A percentile compares a stretch with the other conserved stretches of the same genome.
Conservation (phyloP, 2,113 vertebrate species). For the Siniperca knerii region DNA sequence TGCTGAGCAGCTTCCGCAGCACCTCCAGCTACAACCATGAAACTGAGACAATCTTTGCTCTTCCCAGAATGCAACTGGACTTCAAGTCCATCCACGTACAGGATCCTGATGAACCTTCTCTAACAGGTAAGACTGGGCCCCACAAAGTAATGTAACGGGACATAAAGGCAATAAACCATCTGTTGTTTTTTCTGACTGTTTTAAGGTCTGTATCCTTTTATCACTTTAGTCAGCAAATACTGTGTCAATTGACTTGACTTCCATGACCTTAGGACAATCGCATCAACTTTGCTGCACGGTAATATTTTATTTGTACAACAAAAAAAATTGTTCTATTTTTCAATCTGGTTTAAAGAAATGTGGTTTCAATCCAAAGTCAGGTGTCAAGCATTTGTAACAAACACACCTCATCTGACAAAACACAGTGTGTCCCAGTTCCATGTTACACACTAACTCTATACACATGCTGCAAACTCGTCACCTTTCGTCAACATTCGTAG, state of each 20-base stretch:
- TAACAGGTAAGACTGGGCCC: conserved; percentile 83
- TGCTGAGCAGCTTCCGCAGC: conserved; percentile 93
- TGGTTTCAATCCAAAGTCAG: neutral
- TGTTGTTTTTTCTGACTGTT: too few relatives aligned
- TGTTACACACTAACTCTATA: neutral
- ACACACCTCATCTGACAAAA: neutral
- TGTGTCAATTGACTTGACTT: neutral
- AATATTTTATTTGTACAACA: neutral
- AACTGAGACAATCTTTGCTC: conserved; percentile 97
- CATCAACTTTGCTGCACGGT: neutral
- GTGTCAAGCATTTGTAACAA: neutral
- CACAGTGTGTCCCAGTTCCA: neutral
- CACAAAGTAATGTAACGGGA: rapidly evolving
- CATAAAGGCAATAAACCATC: neutral
- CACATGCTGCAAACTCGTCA: neutral
- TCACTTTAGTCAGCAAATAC: neutral
- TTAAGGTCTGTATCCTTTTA: neutral
- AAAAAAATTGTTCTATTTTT: neutral
- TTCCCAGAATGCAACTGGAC: conserved; percentile 98
- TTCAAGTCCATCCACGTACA: conserved; percentile 98
- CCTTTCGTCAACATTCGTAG: too few relatives aligned
- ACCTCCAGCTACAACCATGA: conserved; percentile 97
- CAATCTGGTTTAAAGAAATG: neutral
- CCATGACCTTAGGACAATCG: neutral
- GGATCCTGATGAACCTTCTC: conserved; percentile 93